phyloP scores from a whole-genome alignment of 35 echinoderm and acorn worm species.

The Patiria miniata region DNA sequence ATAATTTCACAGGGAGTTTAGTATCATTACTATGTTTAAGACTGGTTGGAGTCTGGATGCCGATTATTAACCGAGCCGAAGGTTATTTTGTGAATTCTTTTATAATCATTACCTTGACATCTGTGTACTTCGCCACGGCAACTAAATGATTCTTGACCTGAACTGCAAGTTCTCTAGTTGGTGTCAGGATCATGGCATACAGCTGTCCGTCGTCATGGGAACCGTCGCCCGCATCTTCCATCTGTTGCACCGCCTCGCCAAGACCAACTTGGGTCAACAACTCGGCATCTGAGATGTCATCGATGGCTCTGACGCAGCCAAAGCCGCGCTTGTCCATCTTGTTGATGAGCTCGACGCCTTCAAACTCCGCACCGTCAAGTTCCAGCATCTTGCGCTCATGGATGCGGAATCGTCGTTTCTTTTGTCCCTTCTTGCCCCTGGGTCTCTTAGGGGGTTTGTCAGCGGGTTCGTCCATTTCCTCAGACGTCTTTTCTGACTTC shows the following conservation, averaged over 20 bases:
- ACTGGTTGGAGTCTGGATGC: too few species aligned
- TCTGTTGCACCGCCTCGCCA: not conserved
- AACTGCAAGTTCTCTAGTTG: conserved; percentile 89
- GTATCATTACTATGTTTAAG: too few species aligned
- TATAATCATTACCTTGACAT: conserved; percentile 66
- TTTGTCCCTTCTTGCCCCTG: conserved; percentile 16
- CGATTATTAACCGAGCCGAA: too few species aligned
- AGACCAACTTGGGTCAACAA: not conserved
- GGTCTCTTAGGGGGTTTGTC: not conserved
- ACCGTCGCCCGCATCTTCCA: not conserved
- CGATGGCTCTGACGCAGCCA: conserved; percentile 37
- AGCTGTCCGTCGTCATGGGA: conserved; percentile 23
- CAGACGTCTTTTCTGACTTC: not conserved
- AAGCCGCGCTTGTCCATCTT: not conserved
- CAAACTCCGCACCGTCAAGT: not conserved
- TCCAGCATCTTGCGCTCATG: not conserved
- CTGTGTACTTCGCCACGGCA: conserved; percentile 74
- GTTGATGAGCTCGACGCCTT: conserved; percentile 16
- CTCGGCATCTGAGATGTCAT: conserved; percentile 39
- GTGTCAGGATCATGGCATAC: conserved; percentile 77
- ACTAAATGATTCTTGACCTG: conserved; percentile 92
- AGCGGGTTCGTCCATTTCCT: not conserved
- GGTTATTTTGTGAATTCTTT: not conserved
- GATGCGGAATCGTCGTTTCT: not conserved
- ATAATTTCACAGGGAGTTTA: too few species aligned